Evolutionary conservation across 2,113 vertebrate genomes (phyloP).

Genomic region (Oreochromis aureus): DNA sequence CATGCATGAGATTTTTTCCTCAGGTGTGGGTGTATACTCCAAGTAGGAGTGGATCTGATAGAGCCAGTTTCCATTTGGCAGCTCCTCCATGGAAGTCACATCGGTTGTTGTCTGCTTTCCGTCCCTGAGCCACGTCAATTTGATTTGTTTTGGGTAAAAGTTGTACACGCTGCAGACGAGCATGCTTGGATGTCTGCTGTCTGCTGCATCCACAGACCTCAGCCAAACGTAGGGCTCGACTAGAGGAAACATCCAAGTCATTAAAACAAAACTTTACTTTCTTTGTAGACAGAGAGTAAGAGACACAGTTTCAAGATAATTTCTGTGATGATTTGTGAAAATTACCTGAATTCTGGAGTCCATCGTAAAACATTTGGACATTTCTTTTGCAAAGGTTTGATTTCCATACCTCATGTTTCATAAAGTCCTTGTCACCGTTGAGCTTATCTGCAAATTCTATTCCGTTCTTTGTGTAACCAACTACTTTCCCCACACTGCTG

Average conservation of each 20-base stretch:
- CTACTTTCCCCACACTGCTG: constrained; percentile 8
- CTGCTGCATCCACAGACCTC: too few species aligned
- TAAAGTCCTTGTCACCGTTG: not conserved
- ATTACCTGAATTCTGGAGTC: accelerated
- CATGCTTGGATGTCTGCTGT: too few species aligned
- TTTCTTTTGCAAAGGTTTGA: not conserved
- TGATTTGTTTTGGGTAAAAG: too few species aligned
- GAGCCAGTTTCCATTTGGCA: constrained; percentile 39
- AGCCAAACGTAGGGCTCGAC: too few species aligned
- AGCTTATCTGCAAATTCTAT: not conserved
- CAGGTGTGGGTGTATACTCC: constrained; percentile 20
- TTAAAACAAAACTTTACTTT: not conserved
- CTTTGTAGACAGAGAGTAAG: not conserved
- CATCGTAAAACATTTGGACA: accelerated
- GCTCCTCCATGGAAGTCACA: constrained; percentile 12
- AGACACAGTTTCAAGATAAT: not conserved
- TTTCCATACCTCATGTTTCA: not conserved
- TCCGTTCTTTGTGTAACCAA: not conserved
- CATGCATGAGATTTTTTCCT: constrained; percentile 34
- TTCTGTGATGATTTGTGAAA: not conserved
- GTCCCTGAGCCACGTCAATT: constrained; percentile 42
- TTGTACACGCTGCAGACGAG: too few species aligned
- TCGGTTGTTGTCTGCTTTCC: constrained; percentile 16
- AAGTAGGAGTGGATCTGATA: constrained; percentile 43
- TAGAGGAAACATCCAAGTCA: too few species aligned